These are phyloP conservation scores for Tinamus guttatus DNA, from an alignment of 2,113 vertebrate species.

Conservation along the genomic window DNA sequence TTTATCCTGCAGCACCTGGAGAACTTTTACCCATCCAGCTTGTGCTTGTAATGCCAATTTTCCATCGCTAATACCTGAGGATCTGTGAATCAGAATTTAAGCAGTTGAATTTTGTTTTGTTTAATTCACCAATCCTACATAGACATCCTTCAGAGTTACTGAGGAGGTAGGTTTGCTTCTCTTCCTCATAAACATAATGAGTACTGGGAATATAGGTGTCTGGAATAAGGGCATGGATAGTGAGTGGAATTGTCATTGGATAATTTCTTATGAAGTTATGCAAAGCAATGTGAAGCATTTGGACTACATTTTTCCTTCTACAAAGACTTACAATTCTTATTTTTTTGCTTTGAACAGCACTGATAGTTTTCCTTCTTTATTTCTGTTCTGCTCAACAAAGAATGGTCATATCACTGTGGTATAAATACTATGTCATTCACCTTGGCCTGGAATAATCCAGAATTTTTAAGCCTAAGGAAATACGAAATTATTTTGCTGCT, in stretches of 20 bases:
- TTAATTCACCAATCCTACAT: too few species aligned
- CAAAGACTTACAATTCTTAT: neutral
- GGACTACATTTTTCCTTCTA: neutral
- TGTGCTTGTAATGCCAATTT: neutral
- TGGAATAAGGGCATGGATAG: neutral
- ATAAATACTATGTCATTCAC: neutral
- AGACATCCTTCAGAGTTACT: neutral
- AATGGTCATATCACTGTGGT: neutral
- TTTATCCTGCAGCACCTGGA: accelerated
- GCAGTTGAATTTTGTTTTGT: too few species aligned
- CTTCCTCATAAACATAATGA: neutral
- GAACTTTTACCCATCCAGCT: neutral
- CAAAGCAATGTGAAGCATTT: neutral
- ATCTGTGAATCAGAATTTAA: neutral
- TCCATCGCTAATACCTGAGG: neutral
- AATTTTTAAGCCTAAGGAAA: neutral
- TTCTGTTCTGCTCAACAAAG: neutral
- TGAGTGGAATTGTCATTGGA: neutral
- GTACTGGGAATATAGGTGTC: neutral
- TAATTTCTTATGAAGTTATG: neutral
- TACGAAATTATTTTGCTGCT: neutral
- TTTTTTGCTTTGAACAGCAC: neutral
- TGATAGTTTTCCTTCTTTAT: neutral
- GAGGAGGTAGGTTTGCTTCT: accelerated
- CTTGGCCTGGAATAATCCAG: neutral